Percentiles rank a stretch among this genome's conserved stretches.
Evolutionary conservation across 92 coral and sea anemone species (phyloP).

Genomic region (Galaxea fascicularis): DNA sequence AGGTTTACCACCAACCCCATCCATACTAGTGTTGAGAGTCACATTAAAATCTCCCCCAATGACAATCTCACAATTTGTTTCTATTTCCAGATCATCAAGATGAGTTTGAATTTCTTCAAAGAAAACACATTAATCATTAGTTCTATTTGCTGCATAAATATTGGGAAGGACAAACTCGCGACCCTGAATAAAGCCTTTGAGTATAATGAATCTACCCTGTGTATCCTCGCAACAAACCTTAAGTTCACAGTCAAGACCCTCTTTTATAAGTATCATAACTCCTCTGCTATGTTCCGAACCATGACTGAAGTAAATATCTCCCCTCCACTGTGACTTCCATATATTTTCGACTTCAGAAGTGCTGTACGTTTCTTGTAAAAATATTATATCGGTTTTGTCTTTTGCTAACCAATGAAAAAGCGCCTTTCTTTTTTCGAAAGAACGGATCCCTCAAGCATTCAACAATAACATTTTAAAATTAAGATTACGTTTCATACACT

Average conservation of each 20-base stretch:
- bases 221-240: conserved; percentile 21
- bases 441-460: conserved; percentile 65
- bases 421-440: too few relatives aligned
- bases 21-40: conserved; percentile 13
- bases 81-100: too few relatives aligned
- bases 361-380: too few relatives aligned
- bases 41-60: too few relatives aligned
- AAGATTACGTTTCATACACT: conserved; percentile 17
- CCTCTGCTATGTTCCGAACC: conserved; percentile 69
- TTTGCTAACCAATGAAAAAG: too few relatives aligned
- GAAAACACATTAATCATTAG: too few relatives aligned
- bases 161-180: not conserved
- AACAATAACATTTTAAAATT: conserved; percentile 33
- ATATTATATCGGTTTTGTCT: too few relatives aligned
- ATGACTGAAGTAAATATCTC: conserved; percentile 47
- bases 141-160: too few relatives aligned
- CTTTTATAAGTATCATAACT: conserved; percentile 29
- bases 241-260: conserved; percentile 48
- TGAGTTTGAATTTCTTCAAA: conserved; percentile 30
- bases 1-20: conserved; percentile 27
- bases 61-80: too few relatives aligned
- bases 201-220: conserved; percentile 36
- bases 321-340: conserved; percentile 65
- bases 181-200: conserved; percentile 11
- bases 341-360: conserved; percentile 28